Conservation (phyloP, 2,797 vertebrate species). For the Danionella dracula region DNA sequence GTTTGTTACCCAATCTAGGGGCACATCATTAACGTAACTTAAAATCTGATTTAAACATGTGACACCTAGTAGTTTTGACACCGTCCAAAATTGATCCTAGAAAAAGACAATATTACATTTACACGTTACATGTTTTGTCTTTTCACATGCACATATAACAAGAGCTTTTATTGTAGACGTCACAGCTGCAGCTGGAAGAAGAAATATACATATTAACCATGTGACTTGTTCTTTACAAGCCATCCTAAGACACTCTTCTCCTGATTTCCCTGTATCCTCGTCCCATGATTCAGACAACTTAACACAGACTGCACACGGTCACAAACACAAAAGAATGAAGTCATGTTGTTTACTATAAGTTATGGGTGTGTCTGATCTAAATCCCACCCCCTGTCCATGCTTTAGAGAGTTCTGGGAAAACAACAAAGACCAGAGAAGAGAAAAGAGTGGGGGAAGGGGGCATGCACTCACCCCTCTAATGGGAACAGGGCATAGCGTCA, state of each 20-base stretch:
- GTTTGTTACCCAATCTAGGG: too few relatives aligned
- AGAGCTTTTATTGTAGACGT: too few relatives aligned
- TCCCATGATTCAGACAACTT: constrained; percentile 21
- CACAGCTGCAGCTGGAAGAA: too few relatives aligned
- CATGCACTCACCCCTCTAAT: constrained; percentile 42
- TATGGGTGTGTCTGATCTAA: constrained; percentile 19
- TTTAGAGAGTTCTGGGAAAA: constrained; percentile 36
- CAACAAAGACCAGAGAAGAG: constrained; percentile 33
- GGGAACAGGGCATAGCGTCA: too few relatives aligned
- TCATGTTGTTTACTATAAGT: constrained; percentile 20
- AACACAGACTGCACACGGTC: constrained; percentile 16
- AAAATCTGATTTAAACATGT: too few relatives aligned
- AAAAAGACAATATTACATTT: too few relatives aligned
- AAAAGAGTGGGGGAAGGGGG: neutral
- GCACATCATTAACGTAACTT: too few relatives aligned
- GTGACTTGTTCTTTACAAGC: constrained; percentile 53
- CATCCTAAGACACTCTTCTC: constrained; percentile 28
- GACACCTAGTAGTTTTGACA: too few relatives aligned
- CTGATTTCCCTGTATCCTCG: too few relatives aligned
- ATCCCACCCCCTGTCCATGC: constrained; percentile 28
- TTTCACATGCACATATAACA: too few relatives aligned
- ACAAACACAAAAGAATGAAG: constrained; percentile 12
- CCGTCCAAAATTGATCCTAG: too few relatives aligned
- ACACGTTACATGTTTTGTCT: too few relatives aligned
- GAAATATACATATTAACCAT: neutral